Evolutionary conservation across 2,888 invertebrate genomes (phyloP), one percentile per base, ranked within the genome.

Genomic region (Luperina nickerlii): DNA sequence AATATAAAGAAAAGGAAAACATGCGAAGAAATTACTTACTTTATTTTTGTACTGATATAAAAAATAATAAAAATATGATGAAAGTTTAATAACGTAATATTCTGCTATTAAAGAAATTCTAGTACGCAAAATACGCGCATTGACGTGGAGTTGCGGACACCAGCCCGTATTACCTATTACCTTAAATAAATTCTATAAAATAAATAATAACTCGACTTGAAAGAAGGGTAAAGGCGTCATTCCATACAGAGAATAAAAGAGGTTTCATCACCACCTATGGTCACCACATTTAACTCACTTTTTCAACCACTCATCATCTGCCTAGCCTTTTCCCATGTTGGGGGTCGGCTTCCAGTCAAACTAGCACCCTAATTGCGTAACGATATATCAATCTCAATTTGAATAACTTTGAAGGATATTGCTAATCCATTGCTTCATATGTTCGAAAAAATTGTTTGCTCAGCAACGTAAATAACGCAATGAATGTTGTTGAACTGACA

Each of bases 1-100:
- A 51, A 60, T 71, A 63, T 66, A 62, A 51, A 60, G 20, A 69
- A 32, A 68, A 67, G 3, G 11, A 65, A 62, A 78, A 42, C 11
- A 18, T 15, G 38, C 38, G 48, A 38, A 18, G 8, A 63, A 57
- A 24, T 27, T 63, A 48, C n/a, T 38, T 24, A 18, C 24, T 62
- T 24, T n/a, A 60, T 62, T 78, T 69, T 60, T 51, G 27, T 79
- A 18, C 0, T 1, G 15, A 45, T 9, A 48, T 11, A 51, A 9
- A 42, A 42, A 9, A 42, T 42, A 42, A 42, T 42, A 11, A n/a
- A 45, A 57, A 79, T 9, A 11, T 63, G 32, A 60, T 27, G 15
- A 38, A 57, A 2, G 3, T 60, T n/a, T 54, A 11, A 48, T 24
- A 69, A 48, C 0, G 48, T 48, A 48, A 5, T 48, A 48, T 13